Base-by-base conservation (phyloP, 1,140 invertebrate species). In the Brachionus calyciflorus region DNA sequence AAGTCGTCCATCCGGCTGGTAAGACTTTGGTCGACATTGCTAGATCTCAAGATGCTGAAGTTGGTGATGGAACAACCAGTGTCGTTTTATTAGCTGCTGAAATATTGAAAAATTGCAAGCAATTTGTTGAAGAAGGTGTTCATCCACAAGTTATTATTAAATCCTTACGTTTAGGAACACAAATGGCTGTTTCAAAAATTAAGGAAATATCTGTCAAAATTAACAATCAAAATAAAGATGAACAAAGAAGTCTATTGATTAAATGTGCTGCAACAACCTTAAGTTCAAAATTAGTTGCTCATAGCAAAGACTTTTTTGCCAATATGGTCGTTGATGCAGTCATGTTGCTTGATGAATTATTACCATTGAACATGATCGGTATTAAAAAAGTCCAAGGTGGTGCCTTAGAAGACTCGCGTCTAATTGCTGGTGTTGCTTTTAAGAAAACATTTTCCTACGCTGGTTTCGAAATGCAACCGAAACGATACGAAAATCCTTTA, bases 371-470 rank as follows among this genome's bases (percentile, higher is more conserved):
- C 82, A 99, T 99, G 96, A 99, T 99, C 84, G 96, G 97, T 70
- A 96, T 99, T 77, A 99, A 99, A 86, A 98, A 99, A 86, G 92
- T 98, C 14, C 87, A 90, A n/a, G 96, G 96, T 65, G 96, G 96
- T 78, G 14, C 65, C 70, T 57, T 81, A 41, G 78, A 90, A 88
- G 95, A 99, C 82, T 98, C 96, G 0, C 85, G 91, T 78, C 87
- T 99, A 2, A 90, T 99, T 1, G 87, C 89, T 78, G 97, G 97
- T 57, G 96, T 99, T 9, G 95, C 96, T 0, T 99, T 99, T 83
- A 98, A 99, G 85, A 99, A 99, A 86, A 98, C 96, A 0, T 99
- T 99, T 86, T 97, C 94, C 0, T 99, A 99, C 83, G 97, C 97
- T 79, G 97, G 97, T 6, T 99, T 99, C 86, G 96, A 99, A 87